A percentile compares a stretch with the other conserved stretches of the same genome.
phyloP scores from a whole-genome alignment of 2,797 vertebrate genomes.

The Mormyrops boulengeri region DNA sequence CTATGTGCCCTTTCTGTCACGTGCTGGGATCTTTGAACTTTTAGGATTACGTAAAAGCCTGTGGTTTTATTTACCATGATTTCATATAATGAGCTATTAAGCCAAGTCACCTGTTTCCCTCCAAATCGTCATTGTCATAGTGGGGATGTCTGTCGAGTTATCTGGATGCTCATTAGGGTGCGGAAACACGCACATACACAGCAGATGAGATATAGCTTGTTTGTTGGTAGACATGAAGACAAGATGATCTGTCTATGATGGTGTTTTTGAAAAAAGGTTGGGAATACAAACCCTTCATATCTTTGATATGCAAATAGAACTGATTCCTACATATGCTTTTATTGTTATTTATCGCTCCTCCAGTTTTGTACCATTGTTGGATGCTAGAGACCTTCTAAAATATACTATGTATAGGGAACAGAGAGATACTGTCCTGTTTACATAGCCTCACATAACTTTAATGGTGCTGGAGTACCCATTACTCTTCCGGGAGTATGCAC shows the following conservation, averaged over 20 bases:
- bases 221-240: neutral
- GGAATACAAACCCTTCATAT: neutral
- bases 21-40: neutral
- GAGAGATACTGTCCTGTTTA: neutral
- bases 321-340: neutral
- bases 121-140: neutral
- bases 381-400: neutral
- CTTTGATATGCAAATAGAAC: neutral
- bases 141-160: neutral
- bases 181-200: neutral
- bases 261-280: neutral
- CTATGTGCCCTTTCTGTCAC: neutral
- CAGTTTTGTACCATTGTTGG: neutral
- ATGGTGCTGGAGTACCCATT: no score
- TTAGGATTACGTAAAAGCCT: neutral
- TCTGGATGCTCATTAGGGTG: neutral
- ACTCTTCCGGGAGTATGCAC: neutral
- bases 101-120: neutral
- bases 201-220: neutral
- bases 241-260: neutral
- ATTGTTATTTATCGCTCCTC: neutral
- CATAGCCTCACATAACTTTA: neutral
- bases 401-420: neutral
- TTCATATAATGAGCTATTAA: neutral
- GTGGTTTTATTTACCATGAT: neutral